phyloP scores from a whole-genome alignment of 2,113 vertebrate genomes.

The Anolis sagrei region DNA sequence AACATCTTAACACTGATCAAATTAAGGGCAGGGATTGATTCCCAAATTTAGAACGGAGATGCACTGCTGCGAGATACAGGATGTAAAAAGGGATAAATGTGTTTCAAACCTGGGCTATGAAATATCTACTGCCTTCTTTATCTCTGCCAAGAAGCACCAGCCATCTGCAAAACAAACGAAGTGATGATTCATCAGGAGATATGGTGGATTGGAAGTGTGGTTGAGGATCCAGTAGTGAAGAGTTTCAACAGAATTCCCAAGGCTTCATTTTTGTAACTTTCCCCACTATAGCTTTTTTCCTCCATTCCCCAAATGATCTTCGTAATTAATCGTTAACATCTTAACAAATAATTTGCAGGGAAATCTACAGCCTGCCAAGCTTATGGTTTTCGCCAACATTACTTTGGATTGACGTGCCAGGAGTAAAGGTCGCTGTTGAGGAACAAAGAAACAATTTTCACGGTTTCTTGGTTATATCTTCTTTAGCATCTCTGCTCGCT shows the following conservation, averaged over 20 bases:
- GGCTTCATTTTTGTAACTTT: not conserved
- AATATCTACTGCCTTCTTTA: too few species aligned
- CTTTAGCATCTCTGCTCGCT: conserved; percentile 3
- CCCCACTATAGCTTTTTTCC: not conserved
- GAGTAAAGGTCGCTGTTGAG: not conserved
- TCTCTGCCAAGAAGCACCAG: not conserved
- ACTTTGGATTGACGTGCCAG: not conserved
- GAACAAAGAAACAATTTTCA: conserved; percentile 26
- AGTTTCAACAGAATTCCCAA: not conserved
- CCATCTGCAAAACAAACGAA: not conserved
- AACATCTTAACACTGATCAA: conserved; percentile 52
- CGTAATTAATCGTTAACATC: not conserved
- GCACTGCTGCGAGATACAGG: conserved; percentile 15
- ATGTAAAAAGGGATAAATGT: conserved; percentile 21
- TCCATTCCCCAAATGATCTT: not conserved
- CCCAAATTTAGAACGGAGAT: conserved; percentile 42
- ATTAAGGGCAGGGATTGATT: conserved; percentile 65
- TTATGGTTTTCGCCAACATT: conserved; percentile 4
- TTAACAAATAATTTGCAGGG: not conserved
- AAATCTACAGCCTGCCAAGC: rapidly evolving
- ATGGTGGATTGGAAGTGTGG: not conserved
- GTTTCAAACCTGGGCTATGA: conserved; percentile 42
- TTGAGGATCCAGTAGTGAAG: not conserved
- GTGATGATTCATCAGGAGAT: not conserved
- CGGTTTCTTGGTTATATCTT: conserved; percentile 7